Base-by-base conservation (phyloP, 2,888 invertebrate genomes). In the Gasteruption jaculator region DNA sequence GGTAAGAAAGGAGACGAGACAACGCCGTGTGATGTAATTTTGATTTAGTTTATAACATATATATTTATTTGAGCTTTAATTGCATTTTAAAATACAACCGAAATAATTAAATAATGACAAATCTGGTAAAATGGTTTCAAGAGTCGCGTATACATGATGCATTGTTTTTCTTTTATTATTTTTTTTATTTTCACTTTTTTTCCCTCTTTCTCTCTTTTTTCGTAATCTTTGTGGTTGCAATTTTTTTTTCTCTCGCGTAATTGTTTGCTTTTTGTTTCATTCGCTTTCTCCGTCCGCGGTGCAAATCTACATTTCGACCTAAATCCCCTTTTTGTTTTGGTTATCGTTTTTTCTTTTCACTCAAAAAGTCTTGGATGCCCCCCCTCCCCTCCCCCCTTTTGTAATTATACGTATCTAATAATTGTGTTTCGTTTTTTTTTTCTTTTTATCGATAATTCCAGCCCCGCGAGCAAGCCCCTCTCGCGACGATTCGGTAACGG, bases 41-140 rank as follows among this genome's bases (percentile, higher is more conserved):
- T 43, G 25, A 33, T 54, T 52, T 73, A 79, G 79, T 81, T 82
- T 81, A 82, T 83, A 84, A 84, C 83, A 84, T 83, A 83, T 80
- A 81, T 83, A 84, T 84, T 84, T 83, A 84, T 84, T 84, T 85
- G 83, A 84, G 84, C 83, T 81, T 84, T 83, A 82, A 83, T 83
- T 83, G 83, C 83, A 82, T 82, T 83, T 80, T 82, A 82, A 83
- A 82, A 80, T 84, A 84, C 83, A 84, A 84, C 83, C 65, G 83
- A 83, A 83, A 83, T 83, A 82, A 68, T 81, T 82, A 83, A 83
- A 83, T 83, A 82, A 83, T 81, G 80, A 80, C 80, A 81, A 79
- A 79, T 81, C 80, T 83, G 81, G 82, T 81, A 82, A 82, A 80
- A 80, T 82, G 67, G 66, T 67, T 68, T 68, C 80, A 82, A 82